A percentile compares a stretch with the other conserved stretches of the same genome.
Evolutionary conservation across 2,113 vertebrate species (phyloP).

Genomic region (Meriones unguiculatus): DNA sequence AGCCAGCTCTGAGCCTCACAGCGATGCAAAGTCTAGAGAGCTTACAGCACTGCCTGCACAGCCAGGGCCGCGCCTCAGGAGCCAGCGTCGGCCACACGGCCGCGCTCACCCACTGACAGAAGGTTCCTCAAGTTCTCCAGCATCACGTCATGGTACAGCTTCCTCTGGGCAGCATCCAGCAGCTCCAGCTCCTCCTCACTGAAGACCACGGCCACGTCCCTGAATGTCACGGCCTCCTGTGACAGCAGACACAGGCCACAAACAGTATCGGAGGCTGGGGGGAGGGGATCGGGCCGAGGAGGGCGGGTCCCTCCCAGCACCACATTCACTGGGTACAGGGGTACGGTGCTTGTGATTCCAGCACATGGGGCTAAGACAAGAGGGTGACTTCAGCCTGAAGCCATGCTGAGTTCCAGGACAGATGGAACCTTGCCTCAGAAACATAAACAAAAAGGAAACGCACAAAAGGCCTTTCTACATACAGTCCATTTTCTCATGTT

Average conservation of each 20-base stretch:
- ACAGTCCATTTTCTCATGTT: background rate
- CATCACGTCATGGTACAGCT: slow-evolving; percentile 27
- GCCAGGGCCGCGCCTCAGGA: background rate
- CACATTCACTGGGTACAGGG: background rate
- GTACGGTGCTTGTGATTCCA: background rate
- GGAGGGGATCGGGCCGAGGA: background rate
- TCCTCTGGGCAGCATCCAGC: background rate
- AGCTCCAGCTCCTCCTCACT: background rate
- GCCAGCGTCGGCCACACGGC: background rate
- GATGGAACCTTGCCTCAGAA: background rate
- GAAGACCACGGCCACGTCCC: background rate
- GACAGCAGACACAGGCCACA: background rate
- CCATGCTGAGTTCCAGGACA: background rate
- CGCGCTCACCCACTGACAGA: slow-evolving; percentile 68
- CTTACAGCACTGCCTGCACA: background rate
- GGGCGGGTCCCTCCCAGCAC: background rate
- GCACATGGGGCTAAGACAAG: background rate
- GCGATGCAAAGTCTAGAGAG: background rate
- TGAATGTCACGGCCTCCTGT: background rate
- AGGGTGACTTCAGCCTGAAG: background rate
- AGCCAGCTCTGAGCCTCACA: background rate
- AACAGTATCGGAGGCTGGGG: background rate
- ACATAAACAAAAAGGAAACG: background rate
- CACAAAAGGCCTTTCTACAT: background rate
- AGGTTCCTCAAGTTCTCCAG: slow-evolving; percentile 77